Conservation (phyloP, 1,140 invertebrate species). For the Pseudomyrmex concolor region DNA sequence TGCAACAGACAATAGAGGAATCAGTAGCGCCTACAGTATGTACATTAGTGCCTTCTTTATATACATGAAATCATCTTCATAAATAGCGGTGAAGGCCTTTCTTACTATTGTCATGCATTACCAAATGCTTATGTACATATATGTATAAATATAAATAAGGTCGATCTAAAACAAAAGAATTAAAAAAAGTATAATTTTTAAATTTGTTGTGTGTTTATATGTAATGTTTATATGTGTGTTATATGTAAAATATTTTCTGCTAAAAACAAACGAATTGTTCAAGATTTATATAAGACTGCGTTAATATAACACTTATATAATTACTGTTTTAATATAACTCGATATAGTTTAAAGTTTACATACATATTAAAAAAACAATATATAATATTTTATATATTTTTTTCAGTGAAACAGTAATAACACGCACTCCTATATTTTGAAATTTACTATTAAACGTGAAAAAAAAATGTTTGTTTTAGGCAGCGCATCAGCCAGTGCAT, state of each 20-base stretch:
- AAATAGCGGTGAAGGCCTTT: conserved; percentile 20
- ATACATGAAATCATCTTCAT: conserved; percentile 45
- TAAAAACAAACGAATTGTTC: not conserved
- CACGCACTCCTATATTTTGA: not conserved
- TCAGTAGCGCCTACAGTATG: conserved; percentile 25
- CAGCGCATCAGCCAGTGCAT: conserved; percentile 2
- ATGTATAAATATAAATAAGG: too few species aligned
- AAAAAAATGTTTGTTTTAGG: conserved; percentile 12
- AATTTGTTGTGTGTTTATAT: too few species aligned
- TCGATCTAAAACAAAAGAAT: too few species aligned
- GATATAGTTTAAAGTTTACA: too few species aligned
- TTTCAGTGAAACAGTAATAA: not conserved
- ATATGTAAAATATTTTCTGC: not conserved
- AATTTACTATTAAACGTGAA: not conserved
- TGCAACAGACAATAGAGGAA: not conserved
- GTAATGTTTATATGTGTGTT: too few species aligned
- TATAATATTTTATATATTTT: too few species aligned
- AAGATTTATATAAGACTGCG: not conserved
- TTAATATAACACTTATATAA: too few species aligned
- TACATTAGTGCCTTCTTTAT: conserved; percentile 35
- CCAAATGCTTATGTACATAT: conserved; percentile 11
- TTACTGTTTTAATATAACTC: too few species aligned
- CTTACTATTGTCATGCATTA: not conserved
- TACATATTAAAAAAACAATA: too few species aligned
- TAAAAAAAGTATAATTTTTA: not conserved